These are phyloP conservation scores for Thera britannica DNA, from an alignment of 2,888 invertebrate genomes.

Conservation along the genomic window DNA sequence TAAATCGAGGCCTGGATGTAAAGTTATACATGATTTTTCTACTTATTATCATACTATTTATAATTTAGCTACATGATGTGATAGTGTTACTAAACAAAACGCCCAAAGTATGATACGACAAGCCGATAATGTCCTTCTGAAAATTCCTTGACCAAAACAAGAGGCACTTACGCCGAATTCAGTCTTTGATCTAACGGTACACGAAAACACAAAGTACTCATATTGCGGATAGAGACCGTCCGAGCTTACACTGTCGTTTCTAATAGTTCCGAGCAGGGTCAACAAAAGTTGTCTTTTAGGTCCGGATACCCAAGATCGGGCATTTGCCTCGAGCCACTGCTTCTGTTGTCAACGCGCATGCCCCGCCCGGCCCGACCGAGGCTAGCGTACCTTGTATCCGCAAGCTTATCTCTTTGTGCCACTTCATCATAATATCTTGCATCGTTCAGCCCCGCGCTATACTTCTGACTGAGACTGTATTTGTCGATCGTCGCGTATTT, in stretches of 20 bases:
- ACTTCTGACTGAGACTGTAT: conserved; percentile 82
- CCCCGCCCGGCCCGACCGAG: conserved; percentile 76
- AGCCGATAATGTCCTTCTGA: conserved; percentile 25
- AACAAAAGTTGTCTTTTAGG: conserved; percentile 90
- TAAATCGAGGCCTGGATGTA: conserved; percentile 51
- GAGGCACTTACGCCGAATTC: conserved; percentile 78
- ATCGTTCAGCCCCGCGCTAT: conserved; percentile 81
- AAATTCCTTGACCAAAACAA: conserved; percentile 58
- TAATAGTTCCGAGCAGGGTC: conserved; percentile 85
- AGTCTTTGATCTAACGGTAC: conserved; percentile 77
- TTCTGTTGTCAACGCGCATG: conserved; percentile 71
- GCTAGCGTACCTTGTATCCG: conserved; percentile 80
- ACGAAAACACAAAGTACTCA: conserved; percentile 55
- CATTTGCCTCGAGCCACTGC: conserved; percentile 75
- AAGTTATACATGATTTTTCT: conserved; percentile 31
- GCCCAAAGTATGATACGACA: conserved; percentile 17
- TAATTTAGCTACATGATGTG: conserved; percentile 37
- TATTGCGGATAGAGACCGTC: conserved; percentile 48
- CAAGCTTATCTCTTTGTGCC: conserved; percentile 80
- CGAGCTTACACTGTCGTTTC: conserved; percentile 75
- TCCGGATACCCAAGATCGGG: conserved; percentile 84
- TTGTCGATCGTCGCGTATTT: conserved; percentile 83
- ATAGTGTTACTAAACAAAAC: conserved; percentile 30
- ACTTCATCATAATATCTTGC: conserved; percentile 82
- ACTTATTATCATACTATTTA: conserved; percentile 37